Evolutionary conservation across 2,888 invertebrate genomes (phyloP), one percentile per base, ranked within the genome.

Genomic region (Epinotia nisella): DNA sequence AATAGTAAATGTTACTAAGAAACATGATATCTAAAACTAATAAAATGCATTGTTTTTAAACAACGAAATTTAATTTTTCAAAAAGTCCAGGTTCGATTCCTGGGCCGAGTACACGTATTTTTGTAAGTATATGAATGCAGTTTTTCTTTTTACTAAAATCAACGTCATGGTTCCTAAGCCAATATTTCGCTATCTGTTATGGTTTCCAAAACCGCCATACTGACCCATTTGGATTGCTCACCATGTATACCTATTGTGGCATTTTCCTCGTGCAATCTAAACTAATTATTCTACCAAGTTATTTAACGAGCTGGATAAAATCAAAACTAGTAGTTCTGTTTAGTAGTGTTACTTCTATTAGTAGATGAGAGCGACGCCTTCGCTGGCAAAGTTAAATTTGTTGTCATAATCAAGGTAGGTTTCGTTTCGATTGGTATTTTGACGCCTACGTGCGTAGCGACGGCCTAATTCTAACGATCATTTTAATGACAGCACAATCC

Each of bases 241-340:
- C n/a, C n/a, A 24, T 24, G 21, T 24, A 24, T 35, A 24, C 21
- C n/a, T 55, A 49, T 49, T 64, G 19, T 13, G n/a, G 55, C 53
- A 53, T 70, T 70, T 70, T 64, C 70, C 70, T 70, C 62, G 15
- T 70, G 49, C 62, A 64, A 62, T 56, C 56, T 19, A 19, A 64
- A 9, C 55, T 35, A 29, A 19, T 13, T 49, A 64, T 17, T 15
- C 19, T 17, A 55, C 61, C 24, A 35, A 53, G 7, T 51, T 17
- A 45, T n/a, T 19, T 19, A n/a, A 19, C 24, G 15, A 62, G 1
- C 11, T 24, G 62, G 29, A 17, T 10, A 53, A 19, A 29, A 17
- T 11, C 17, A 19, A 13, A 19, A 53, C 53, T 10, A 53, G 2
- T 10, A 53, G 10, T 49, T 35, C 35, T 29, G 29, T 19, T 19